Percentiles rank a stretch among this genome's conserved stretches.
phyloP scores from a whole-genome alignment of 37 sponge, comb jelly and placozoan genomes.

The Beroe ovata region DNA sequence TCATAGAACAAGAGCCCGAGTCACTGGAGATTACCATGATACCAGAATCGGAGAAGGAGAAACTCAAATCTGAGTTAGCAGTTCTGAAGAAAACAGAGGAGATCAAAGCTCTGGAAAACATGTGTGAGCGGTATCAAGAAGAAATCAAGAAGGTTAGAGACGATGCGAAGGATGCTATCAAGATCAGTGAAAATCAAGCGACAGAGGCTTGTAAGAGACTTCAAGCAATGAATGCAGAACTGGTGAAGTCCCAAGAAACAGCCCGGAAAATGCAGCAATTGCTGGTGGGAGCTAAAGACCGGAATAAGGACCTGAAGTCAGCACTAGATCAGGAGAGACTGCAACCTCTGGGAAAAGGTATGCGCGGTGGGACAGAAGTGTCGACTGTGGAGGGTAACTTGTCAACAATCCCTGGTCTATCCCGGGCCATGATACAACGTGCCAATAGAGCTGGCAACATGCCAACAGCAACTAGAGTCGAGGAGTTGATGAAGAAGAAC shows the following conservation, averaged over 20 bases:
- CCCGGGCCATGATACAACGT: conserved; percentile 44
- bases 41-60: conserved; percentile 21
- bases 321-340: conserved; percentile 42
- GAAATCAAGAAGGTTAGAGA: conserved; percentile 65
- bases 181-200: conserved; percentile 63
- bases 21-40: neutral
- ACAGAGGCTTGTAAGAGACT: conserved; percentile 52
- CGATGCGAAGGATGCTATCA: conserved; percentile 47
- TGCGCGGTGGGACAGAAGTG: neutral
- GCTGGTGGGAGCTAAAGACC: conserved; percentile 22
- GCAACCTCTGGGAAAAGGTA: conserved; percentile 18
- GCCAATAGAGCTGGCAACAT: conserved; percentile 35
- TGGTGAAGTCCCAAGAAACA: conserved; percentile 44
- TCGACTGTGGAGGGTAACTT: conserved; percentile 43
- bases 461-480: conserved; percentile 36
- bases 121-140: conserved; percentile 62
- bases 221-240: conserved; percentile 20
- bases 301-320: conserved; percentile 34
- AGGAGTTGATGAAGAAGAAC: conserved; percentile 61
- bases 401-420: conserved; percentile 48
- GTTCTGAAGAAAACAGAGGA: conserved; percentile 55
- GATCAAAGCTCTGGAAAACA: conserved; percentile 54
- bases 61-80: conserved; percentile 38
- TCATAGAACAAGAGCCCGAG: conserved; percentile 35
- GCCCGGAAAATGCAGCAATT: conserved; percentile 51